Base-by-base conservation (phyloP, 2,113 vertebrate genomes). In the Sorex araneus region DNA sequence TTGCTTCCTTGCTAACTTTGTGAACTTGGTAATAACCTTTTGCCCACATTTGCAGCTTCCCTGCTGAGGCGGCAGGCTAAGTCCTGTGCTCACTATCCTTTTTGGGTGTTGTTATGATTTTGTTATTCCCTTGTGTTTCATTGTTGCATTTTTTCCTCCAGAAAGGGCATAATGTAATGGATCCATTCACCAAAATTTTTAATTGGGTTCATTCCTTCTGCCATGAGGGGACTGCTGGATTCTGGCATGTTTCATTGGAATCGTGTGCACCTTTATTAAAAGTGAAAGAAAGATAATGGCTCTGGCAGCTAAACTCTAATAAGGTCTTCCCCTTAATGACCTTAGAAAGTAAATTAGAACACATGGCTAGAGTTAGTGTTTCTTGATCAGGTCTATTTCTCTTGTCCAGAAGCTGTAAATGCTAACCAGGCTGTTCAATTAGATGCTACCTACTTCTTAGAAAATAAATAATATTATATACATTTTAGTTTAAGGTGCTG, bases 161-260 rank as follows among this genome's bases (percentile, higher is more conserved):
- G 27, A 95, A 96, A 95, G 25, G 60, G 75, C 47, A 94, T 91
- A 93, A 90, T 3, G 2, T 77, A 95, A 95, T 97, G 92, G 94
- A 94, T 94, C 88, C 83, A 89, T 60, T 97, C n/a, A 79, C 6
- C 8, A 57, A 40, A 40, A 30, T 81, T 95, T 97, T 97, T 95
- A 97, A 98, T 96, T 98, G 95, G 91, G 84, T 92, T 82, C 89
- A 89, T 94, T 89, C 54, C 86, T 96, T 97, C 95, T 80, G 63
- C 80, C 83, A 79, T 43, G 82, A 97, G 89, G 92, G 77, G 40
- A 94, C 34, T 43, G 36, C 73, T 66, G 94, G 95, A 96, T 54
- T 54, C 85, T 90, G 86, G 73, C 12, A 71, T 97, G 97, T 97
- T 97, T 96, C 79, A 93, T 87, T 75, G 79, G 90, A 95, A 90